These are phyloP conservation scores for Yponomeuta cagnagella DNA, from an alignment of 2,888 invertebrate species.

Conservation along the genomic window DNA sequence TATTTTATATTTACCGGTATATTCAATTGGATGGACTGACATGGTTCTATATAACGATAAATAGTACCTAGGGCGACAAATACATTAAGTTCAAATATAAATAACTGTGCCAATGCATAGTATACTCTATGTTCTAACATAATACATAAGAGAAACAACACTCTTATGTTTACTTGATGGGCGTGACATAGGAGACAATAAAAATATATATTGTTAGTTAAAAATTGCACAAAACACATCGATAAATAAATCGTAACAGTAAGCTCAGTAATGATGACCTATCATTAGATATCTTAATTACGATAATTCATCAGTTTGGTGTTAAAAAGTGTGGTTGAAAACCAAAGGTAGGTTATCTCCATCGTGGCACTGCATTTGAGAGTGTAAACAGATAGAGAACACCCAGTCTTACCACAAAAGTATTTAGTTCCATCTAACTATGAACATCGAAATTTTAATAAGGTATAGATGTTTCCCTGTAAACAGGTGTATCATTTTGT, in stretches of 20 bases:
- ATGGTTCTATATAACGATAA: neutral
- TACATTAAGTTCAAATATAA: neutral
- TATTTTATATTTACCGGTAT: neutral
- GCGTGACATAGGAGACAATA: slow-evolving; percentile 4
- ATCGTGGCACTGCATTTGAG: too few relatives aligned
- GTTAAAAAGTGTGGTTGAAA: slow-evolving; percentile 9
- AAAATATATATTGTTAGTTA: slow-evolving; percentile 18
- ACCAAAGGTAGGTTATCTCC: neutral
- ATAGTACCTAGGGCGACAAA: neutral
- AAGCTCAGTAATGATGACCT: neutral
- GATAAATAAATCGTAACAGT: neutral
- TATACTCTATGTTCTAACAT: slow-evolving; percentile 17
- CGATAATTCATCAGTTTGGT: slow-evolving; percentile 14
- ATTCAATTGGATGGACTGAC: neutral
- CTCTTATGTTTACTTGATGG: slow-evolving; percentile 10
- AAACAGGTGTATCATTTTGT: too few relatives aligned
- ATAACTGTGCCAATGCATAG: neutral
- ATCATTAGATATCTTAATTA: slow-evolving; percentile 3
- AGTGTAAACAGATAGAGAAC: too few relatives aligned
- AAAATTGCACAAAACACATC: slow-evolving; percentile 24
- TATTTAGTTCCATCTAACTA: too few relatives aligned
- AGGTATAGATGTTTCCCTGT: too few relatives aligned
- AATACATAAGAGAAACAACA: slow-evolving; percentile 23
- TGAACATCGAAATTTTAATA: too few relatives aligned
- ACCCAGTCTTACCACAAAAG: too few relatives aligned